A percentile compares a stretch with the other conserved stretches of the same genome.
Conservation (phyloP, 2,888 invertebrate species). For the Lycia hirtaria region DNA sequence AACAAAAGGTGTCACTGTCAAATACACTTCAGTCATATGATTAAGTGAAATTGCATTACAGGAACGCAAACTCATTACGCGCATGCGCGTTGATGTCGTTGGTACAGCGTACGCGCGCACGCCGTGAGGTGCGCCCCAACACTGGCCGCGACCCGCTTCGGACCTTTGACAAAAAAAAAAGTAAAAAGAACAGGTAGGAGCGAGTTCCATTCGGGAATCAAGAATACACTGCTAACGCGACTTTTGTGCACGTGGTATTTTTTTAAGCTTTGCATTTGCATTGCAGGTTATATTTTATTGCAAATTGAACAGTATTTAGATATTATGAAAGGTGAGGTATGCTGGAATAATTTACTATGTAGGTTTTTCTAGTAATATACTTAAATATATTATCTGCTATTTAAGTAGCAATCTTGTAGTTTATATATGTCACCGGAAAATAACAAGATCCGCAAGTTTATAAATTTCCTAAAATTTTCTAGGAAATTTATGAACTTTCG, state of each 20-base stretch:
- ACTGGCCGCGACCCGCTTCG: constrained; percentile 71
- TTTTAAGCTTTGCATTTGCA: constrained; percentile 17
- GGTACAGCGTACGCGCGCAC: constrained; percentile 61
- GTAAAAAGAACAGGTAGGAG: constrained; percentile 57
- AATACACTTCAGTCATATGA: constrained; percentile 1
- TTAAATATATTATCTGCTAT: too few relatives aligned
- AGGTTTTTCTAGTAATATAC: too few relatives aligned
- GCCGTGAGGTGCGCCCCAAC: constrained; percentile 65
- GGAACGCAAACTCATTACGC: constrained; percentile 23
- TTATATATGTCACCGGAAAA: too few relatives aligned
- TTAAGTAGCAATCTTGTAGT: too few relatives aligned
- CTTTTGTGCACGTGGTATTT: constrained; percentile 32
- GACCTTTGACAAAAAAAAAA: constrained; percentile 75
- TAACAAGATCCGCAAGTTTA: too few relatives aligned
- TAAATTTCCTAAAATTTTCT: too few relatives aligned
- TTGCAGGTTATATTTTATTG: constrained; percentile 26
- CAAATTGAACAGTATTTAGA: not conserved
- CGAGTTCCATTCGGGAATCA: constrained; percentile 37
- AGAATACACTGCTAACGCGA: constrained; percentile 5
- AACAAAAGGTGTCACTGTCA: constrained; percentile 2
- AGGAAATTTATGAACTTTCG: too few relatives aligned
- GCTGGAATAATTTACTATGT: too few relatives aligned
- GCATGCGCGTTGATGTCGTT: constrained; percentile 20
- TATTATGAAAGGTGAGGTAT: too few relatives aligned
- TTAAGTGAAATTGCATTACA: constrained; percentile 12